These are phyloP conservation scores for Plectropomus leopardus DNA, from an alignment of 2,113 vertebrate genomes.

Conservation along the genomic window DNA sequence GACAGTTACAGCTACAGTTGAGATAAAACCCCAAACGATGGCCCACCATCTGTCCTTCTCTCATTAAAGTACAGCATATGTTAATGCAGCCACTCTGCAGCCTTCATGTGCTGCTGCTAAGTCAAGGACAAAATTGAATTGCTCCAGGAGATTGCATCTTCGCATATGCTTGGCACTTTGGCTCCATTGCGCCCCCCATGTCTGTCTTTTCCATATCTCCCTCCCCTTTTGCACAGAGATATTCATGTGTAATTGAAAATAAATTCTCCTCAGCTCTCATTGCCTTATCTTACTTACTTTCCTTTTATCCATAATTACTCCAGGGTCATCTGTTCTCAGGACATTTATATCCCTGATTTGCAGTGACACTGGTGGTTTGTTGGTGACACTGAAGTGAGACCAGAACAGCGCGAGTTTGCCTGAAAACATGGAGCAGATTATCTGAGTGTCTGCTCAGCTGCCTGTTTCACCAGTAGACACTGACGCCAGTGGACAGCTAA, in stretches of 20 bases:
- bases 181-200: slow-evolving; percentile 40
- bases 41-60: slow-evolving; percentile 79
- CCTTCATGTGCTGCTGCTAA: slow-evolving; percentile 70
- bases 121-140: slow-evolving; percentile 82
- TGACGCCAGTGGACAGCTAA: no score
- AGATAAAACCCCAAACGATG: slow-evolving; percentile 71
- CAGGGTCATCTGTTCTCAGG: slow-evolving; percentile 27
- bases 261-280: not conserved
- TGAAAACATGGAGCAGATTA: not conserved
- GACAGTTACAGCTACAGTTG: slow-evolving; percentile 47
- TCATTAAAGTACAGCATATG: slow-evolving; percentile 82
- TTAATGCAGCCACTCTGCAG: slow-evolving; percentile 76
- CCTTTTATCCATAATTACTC: slow-evolving; percentile 25
- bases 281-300: slow-evolving; percentile 29
- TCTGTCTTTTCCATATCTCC: slow-evolving; percentile 11
- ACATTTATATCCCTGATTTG: slow-evolving; percentile 24
- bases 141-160: slow-evolving; percentile 69
- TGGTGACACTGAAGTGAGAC: not conserved
- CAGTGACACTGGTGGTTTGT: slow-evolving; percentile 16
- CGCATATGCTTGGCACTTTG: slow-evolving; percentile 70
- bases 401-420: not conserved
- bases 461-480: not conserved
- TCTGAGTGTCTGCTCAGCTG: not conserved
- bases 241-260: not conserved
- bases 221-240: slow-evolving; percentile 7